Evolutionary conservation across 2,797 vertebrate genomes (phyloP).

Genomic region (Phyllotis vaccarum): DNA sequence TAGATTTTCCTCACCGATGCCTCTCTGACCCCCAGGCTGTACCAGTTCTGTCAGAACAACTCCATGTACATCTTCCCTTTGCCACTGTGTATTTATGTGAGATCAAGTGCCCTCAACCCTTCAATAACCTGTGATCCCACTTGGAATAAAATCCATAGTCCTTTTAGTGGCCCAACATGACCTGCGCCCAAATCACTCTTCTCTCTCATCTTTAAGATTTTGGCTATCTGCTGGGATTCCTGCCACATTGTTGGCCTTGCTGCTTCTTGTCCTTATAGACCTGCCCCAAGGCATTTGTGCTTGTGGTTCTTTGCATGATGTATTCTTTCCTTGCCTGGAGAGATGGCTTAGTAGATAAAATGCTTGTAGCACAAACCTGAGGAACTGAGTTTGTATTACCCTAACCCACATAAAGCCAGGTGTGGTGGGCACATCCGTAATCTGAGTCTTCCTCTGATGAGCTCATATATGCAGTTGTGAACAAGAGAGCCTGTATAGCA

Average conservation of each 20-base stretch:
- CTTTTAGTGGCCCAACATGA: background rate
- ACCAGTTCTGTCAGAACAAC: background rate
- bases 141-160: background rate
- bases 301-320: background rate
- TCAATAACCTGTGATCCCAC: background rate
- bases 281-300: background rate
- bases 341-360: background rate
- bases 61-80: background rate
- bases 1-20: background rate
- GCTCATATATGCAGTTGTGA: background rate
- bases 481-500: background rate
- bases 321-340: background rate
- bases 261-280: accelerated
- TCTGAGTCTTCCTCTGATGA: background rate
- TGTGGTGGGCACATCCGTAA: background rate
- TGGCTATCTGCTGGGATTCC: background rate
- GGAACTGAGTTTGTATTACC: background rate
- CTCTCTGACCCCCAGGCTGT: background rate
- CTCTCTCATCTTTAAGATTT: background rate
- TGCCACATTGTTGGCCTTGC: background rate
- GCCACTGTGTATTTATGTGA: background rate
- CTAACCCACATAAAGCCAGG: background rate
- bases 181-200: background rate
- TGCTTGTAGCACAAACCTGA: background rate
- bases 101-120: background rate